Conservation (phyloP, 1,140 invertebrate genomes). For the Drosophila chauvacae region DNA sequence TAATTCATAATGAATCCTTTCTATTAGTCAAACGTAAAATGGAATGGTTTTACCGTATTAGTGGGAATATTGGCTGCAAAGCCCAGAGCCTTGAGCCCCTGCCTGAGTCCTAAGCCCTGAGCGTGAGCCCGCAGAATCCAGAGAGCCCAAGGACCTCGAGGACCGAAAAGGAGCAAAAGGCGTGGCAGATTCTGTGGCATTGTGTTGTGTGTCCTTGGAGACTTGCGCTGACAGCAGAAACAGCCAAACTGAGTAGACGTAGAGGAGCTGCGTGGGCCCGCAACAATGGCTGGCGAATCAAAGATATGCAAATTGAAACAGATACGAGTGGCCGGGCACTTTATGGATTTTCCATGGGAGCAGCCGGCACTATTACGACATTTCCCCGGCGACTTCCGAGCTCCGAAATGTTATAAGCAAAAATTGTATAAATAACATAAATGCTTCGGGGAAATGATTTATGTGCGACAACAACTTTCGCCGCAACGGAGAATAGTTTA, state of each 20-base stretch:
- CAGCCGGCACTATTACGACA: constrained; percentile 68
- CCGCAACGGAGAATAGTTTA: constrained; percentile 69
- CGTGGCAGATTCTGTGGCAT: constrained; percentile 66
- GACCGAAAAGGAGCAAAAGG: constrained; percentile 44
- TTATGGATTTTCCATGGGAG: constrained; percentile 66
- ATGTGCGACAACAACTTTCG: constrained; percentile 63
- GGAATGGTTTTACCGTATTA: constrained; percentile 76
- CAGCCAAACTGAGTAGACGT: constrained; percentile 38
- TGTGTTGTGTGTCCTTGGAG: constrained; percentile 74
- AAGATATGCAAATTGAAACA: constrained; percentile 84
- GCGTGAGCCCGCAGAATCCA: constrained; percentile 47
- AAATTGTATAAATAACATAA: constrained; percentile 78
- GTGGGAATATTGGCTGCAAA: constrained; percentile 75
- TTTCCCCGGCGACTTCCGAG: constrained; percentile 63
- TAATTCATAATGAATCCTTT: constrained; percentile 84
- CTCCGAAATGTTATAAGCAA: constrained; percentile 53
- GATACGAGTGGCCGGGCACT: constrained; percentile 60
- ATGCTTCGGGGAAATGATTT: constrained; percentile 78
- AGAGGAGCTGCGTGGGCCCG: constrained; percentile 19
- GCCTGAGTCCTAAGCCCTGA: constrained; percentile 20
- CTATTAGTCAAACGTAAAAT: constrained; percentile 82
- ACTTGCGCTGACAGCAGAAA: constrained; percentile 58
- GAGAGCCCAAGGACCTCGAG: constrained; percentile 19
- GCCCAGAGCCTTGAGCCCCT: constrained; percentile 33
- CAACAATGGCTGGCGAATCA: constrained; percentile 66